Base-by-base conservation (phyloP, 1,140 invertebrate genomes). In the Tigriopus japonicus region DNA sequence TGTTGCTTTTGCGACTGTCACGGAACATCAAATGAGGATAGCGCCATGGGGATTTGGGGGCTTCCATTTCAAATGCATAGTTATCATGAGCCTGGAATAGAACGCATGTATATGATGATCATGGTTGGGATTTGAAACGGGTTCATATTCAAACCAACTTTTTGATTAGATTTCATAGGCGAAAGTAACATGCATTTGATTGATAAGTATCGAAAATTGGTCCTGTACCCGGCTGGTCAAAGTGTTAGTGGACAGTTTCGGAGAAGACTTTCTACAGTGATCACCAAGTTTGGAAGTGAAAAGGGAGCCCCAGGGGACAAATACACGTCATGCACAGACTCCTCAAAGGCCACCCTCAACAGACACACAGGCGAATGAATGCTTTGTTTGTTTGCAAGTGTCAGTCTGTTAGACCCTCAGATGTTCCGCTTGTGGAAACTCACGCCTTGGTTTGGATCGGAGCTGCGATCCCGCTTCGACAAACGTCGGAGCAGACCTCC, bases 61-160 rank as follows among this genome's bases (percentile, higher is more conserved):
- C 69, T 65, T 80, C 78, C 67, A 76, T 70, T 65, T 81, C 77
- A 66, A 79, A 80, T 9, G 69, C 76, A 53, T 73, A 73, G 64
- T 79, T 80, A 40, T 78, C 76, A 15, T 76, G 64, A 1, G 77
- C 78, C 1, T 66, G 63, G 40, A 35, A 35, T 49, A 49, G 19
- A 6, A 49, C 21, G 10, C 2, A 49, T 2, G 19, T 6, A 49
- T 12, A 35, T 35, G 3, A 35, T 35, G 3, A 9, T 35, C n/a
- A n/a, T n/a, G n/a, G n/a, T n/a, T n/a, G n/a, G 28, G 28, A 9
- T 35, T 35, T 35, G 28, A 35, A 3, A 35, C 28, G 3, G 3
- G 28, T 9, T 35, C 28, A 35, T n/a, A 35, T 35, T 9, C 28
- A 35, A 35, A 35, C 9, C 9, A 3, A 35, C 9, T 35, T 3